These are phyloP conservation scores for Rhopalosiphum maidis DNA, from an alignment of 1,140 invertebrate species.

Conservation along the genomic window DNA sequence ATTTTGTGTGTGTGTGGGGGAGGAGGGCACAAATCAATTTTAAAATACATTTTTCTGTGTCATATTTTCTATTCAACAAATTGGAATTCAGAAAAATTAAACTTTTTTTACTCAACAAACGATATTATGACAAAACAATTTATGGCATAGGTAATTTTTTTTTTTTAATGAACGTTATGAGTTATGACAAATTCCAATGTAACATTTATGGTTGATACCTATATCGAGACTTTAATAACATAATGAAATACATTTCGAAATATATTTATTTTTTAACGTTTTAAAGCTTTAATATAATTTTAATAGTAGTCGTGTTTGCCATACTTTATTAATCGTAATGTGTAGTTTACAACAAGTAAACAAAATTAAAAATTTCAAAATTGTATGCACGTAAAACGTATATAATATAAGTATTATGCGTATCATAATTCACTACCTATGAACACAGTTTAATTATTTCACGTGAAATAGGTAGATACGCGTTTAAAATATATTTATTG, in stretches of 20 bases:
- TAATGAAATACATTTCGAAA: background rate
- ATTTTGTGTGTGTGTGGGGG: too few relatives aligned
- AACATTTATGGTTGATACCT: background rate
- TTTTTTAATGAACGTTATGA: background rate
- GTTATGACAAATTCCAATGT: background rate
- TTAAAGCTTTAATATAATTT: background rate
- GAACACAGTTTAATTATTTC: background rate
- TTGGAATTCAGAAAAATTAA: background rate
- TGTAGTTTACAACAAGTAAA: background rate
- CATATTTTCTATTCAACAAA: background rate
- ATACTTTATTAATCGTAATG: background rate
- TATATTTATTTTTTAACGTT: background rate
- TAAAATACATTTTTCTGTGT: background rate
- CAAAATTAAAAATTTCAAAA: background rate
- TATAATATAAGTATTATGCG: background rate
- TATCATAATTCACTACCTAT: background rate
- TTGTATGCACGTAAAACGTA: background rate
- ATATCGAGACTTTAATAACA: background rate
- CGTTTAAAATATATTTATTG: background rate
- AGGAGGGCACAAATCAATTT: background rate
- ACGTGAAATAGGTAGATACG: background rate
- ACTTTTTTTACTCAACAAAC: background rate
- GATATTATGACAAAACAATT: background rate
- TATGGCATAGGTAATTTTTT: background rate
- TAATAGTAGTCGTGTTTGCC: background rate